Conservation (phyloP, 2,113 vertebrate species). For the Numenius arquata region DNA sequence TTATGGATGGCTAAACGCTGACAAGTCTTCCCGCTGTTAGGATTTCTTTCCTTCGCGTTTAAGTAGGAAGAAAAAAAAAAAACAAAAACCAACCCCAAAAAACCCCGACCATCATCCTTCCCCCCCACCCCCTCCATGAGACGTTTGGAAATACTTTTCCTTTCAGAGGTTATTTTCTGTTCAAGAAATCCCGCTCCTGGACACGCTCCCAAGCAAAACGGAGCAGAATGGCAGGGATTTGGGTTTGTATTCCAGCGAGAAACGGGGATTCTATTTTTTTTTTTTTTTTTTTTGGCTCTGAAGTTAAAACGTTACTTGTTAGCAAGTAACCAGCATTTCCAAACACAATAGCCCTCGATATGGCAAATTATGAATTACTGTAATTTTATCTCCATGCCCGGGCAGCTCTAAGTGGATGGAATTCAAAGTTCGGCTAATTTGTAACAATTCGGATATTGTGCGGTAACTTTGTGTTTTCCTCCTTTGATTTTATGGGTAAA, state of each 20-base stretch:
- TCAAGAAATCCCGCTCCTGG: slow-evolving; percentile 17
- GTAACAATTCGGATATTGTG: not conserved
- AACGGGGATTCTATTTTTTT: not conserved
- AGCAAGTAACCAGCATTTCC: not conserved
- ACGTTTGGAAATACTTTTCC: slow-evolving; percentile 31
- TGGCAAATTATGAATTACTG: not conserved
- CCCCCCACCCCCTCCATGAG: not conserved
- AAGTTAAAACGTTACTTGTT: not conserved
- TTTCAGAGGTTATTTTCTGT: slow-evolving; percentile 21
- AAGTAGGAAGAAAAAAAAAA: not conserved
- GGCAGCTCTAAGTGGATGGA: not conserved
- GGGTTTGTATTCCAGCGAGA: not conserved
- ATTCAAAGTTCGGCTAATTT: not conserved
- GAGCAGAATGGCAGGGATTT: not conserved
- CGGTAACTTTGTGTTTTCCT: not conserved
- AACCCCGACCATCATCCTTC: not conserved
- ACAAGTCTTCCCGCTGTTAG: slow-evolving; percentile 32
- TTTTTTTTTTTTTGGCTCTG: not conserved
- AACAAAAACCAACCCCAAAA: not conserved
- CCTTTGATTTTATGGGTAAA: not conserved
- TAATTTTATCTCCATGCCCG: not conserved
- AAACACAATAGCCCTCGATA: not conserved
- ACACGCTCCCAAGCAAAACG: not conserved
- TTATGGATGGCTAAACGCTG: slow-evolving; percentile 59
- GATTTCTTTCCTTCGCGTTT: not conserved